Conservation (phyloP, 2,797 vertebrate genomes). For the Falco cherrug region DNA sequence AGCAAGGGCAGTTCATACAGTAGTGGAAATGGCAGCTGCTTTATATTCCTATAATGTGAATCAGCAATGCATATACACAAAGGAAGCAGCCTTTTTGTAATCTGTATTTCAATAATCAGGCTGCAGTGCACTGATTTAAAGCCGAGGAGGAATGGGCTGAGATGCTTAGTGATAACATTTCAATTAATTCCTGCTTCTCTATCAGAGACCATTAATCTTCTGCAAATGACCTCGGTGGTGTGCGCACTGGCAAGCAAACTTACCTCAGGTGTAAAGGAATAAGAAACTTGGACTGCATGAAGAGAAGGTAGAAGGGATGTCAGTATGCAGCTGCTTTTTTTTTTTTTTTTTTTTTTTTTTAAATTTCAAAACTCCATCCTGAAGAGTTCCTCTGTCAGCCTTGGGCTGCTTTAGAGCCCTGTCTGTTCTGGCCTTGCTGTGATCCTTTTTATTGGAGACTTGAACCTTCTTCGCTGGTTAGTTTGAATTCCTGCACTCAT, state of each 20-base stretch:
- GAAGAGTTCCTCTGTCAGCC: not conserved
- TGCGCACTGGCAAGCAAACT: not conserved
- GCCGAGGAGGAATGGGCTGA: not conserved
- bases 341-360: not conserved
- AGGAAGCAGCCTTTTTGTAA: not conserved
- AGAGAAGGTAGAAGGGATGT: not conserved
- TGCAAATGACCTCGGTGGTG: not conserved
- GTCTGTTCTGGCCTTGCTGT: not conserved
- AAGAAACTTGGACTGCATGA: not conserved
- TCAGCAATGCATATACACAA: not conserved
- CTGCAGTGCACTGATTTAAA: not conserved
- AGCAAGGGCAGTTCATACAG: not conserved
- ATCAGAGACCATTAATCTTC: not conserved
- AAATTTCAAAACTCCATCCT: not conserved
- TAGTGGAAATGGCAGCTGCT: not conserved
- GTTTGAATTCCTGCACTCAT: not conserved
- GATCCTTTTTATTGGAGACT: not conserved
- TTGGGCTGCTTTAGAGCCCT: not conserved
- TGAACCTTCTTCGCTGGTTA: not conserved
- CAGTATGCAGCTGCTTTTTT: not conserved
- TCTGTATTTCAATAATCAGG: slow-evolving; percentile 2
- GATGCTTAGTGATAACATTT: not conserved
- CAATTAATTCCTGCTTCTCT: slow-evolving; percentile 27
- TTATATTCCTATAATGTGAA: not conserved
- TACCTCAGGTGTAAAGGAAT: not conserved